Evolutionary conservation across 2,888 invertebrate genomes (phyloP).

Genomic region (Lobophora halterata): DNA sequence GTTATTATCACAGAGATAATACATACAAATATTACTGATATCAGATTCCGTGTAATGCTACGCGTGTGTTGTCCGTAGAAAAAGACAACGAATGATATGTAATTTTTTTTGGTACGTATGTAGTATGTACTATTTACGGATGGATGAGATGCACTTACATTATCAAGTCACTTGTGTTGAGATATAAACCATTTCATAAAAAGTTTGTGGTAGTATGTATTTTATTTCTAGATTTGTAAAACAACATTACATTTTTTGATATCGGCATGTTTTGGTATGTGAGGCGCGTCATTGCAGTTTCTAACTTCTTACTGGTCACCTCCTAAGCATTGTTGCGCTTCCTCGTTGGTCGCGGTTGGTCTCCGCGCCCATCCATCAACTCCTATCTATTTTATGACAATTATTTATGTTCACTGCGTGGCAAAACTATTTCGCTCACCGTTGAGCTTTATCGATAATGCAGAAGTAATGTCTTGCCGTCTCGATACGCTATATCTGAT

Average conservation of each 20-base stretch:
- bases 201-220: too few species aligned
- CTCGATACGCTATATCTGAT: slow-evolving; percentile 77
- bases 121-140: too few species aligned
- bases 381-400: slow-evolving; percentile 77
- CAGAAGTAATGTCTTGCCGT: slow-evolving; percentile 76
- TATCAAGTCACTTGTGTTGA: too few species aligned
- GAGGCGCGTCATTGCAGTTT: slow-evolving; percentile 32
- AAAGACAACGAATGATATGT: too few species aligned
- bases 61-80: too few species aligned
- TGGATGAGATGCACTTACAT: too few species aligned
- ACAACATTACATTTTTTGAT: too few species aligned
- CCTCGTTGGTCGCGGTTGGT: slow-evolving; percentile 58
- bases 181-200: too few species aligned
- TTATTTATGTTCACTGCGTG: slow-evolving; percentile 75
- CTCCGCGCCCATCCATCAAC: slow-evolving; percentile 68
- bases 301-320: slow-evolving; percentile 26
- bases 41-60: slow-evolving; percentile 53
- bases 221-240: too few species aligned
- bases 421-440: slow-evolving; percentile 78
- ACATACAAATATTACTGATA: slow-evolving; percentile 45
- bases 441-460: slow-evolving; percentile 80
- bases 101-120: too few species aligned
- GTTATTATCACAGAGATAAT: too few species aligned
- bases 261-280: too few species aligned
- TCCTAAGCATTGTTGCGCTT: slow-evolving; percentile 48